Percentiles rank a stretch among this genome's conserved stretches.
phyloP scores from a whole-genome alignment of 1,140 invertebrate genomes.

The Bombus pyrosoma region DNA sequence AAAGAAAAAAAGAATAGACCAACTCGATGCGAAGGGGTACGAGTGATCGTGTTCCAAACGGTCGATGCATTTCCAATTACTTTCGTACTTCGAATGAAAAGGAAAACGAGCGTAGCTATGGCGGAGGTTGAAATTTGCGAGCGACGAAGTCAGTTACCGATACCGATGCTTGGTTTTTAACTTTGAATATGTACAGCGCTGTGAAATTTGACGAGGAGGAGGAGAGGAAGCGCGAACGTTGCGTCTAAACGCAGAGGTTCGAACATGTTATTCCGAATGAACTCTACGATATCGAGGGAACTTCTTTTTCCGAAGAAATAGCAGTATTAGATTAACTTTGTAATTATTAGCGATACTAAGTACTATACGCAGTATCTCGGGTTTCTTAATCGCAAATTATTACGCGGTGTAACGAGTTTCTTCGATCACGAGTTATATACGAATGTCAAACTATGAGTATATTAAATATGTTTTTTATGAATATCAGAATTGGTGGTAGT shows the following conservation, averaged over 20 bases:
- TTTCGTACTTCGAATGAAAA: too few relatives aligned
- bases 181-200: background rate
- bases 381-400: conserved; percentile 8
- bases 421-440: conserved; percentile 6
- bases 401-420: conserved; percentile 13
- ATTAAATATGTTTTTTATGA: conserved; percentile 23
- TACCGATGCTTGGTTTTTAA: background rate
- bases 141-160: background rate
- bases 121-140: too few relatives aligned
- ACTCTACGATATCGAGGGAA: background rate
- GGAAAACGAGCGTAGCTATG: too few relatives aligned
- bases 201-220: background rate
- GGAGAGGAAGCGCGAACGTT: background rate
- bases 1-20: background rate
- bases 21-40: conserved; percentile 8
- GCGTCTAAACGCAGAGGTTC: background rate
- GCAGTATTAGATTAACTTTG: conserved; percentile 12
- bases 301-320: background rate
- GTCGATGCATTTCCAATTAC: too few relatives aligned
- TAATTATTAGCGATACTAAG: conserved; percentile 2
- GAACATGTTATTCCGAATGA: background rate
- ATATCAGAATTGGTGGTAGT: conserved; percentile 1
- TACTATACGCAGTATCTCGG: background rate
- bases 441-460: conserved; percentile 12
- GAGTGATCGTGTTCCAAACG: background rate